Base-by-base conservation (phyloP, 2,113 vertebrate species). In the Neoarius graeffei region DNA sequence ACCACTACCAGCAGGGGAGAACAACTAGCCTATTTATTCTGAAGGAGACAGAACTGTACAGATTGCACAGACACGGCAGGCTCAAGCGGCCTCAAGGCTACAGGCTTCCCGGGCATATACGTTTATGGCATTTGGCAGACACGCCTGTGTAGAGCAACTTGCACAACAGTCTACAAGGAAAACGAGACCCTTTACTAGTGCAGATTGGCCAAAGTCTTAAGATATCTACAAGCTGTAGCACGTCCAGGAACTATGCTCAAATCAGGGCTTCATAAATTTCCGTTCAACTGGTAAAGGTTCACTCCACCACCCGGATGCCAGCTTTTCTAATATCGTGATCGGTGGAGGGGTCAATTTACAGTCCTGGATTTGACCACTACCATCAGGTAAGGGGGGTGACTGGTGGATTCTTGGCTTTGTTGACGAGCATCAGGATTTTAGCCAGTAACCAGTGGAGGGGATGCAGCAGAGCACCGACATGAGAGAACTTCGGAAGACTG, bases 11-110 rank as follows among this genome's bases (percentile, higher is more conserved):
- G 54, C 54, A 27, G 79, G 5, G 20, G 27, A 73, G 23, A 19
- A 48, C 30, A 50, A 73, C 52, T 59, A 82, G 54, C 25, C 77
- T 71, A 67, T 67, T 86, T 80, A 86, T 86, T 86, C n/a, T 25
- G 17, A 74, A 14, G n/a, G 8, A 48, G 50, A n/a, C 50, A 85
- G 19, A 42, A 35, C 54, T 25, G n/a, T 50, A 57, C 62, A 30
- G 59, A 86, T 60, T 71, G 54, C n/a, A 86, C 48, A 59, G 48
- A 86, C 7, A 64, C 17, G 50, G 50, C 62, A 54, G 48, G 6
- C 42, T 74, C 27, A 42, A 57, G 4, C 25, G 14, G 11, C 64
- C 25, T 77, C 57, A 30, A 54, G 59, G 74, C n/a, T 86, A 62
- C 71, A 77, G 85, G 73, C 59, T 86, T 66, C 74, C 15, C 20